These are phyloP conservation scores for Urocitellus parryii DNA, from an alignment of 2,113 vertebrate species.

Conservation along the genomic window DNA sequence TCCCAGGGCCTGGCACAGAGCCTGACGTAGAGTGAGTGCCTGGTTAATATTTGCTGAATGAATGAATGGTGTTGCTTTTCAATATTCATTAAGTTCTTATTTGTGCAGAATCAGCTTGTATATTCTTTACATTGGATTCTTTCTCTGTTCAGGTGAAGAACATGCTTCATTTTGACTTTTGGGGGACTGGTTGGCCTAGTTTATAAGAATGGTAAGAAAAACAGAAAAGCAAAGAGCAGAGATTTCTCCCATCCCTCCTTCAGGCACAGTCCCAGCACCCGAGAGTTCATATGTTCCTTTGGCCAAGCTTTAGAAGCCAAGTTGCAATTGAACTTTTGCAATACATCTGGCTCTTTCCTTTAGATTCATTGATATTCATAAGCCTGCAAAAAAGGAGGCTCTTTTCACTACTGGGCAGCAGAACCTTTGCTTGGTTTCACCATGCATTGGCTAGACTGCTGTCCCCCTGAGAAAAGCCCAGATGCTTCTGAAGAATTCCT, in stretches of 20 bases:
- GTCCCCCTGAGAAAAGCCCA: background rate
- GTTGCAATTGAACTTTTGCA: constrained; percentile 19
- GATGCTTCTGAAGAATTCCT: background rate
- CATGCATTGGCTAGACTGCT: background rate
- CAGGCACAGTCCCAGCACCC: background rate
- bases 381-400: constrained; percentile 9
- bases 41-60: background rate
- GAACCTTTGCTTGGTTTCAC: background rate
- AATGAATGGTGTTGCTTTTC: background rate
- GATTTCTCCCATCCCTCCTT: background rate
- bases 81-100: background rate
- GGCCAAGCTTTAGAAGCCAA: constrained; percentile 6
- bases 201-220: background rate
- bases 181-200: background rate
- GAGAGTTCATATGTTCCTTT: background rate
- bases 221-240: background rate
- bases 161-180: background rate
- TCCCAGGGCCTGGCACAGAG: background rate
- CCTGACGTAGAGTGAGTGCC: background rate
- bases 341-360: constrained; percentile 12
- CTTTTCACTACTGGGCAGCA: background rate
- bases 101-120: background rate
- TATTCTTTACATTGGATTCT: background rate
- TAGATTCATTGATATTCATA: constrained; percentile 33
- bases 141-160: background rate